These are phyloP conservation scores for Dasypus novemcinctus DNA, from an alignment of 2,113 vertebrate genomes.

Conservation along the genomic window DNA sequence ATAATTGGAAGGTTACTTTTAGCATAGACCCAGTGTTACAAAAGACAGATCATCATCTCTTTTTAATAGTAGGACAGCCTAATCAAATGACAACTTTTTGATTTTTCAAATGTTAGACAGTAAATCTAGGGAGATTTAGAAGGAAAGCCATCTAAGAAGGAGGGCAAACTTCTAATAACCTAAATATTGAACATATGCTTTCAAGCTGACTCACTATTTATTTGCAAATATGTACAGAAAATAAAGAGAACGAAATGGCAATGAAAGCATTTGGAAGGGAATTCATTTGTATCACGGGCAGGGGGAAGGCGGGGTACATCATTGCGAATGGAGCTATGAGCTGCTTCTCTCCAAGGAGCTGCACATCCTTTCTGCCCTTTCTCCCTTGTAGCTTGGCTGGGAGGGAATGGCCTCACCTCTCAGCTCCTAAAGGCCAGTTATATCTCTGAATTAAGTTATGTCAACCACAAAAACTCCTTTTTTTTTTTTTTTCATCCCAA, in stretches of 20 bases:
- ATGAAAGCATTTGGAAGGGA: not conserved
- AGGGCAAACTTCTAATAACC: not conserved
- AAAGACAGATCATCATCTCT: slow-evolving; percentile 44
- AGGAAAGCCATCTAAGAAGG: not conserved
- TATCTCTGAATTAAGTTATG: not conserved
- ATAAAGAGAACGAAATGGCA: not conserved
- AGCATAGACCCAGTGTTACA: slow-evolving; percentile 46
- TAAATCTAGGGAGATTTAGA: not conserved
- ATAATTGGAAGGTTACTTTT: slow-evolving; percentile 52
- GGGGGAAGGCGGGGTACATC: not conserved
- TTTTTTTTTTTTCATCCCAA: not conserved
- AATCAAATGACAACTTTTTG: slow-evolving; percentile 19
- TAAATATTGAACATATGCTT: not conserved
- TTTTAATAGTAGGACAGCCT: not conserved
- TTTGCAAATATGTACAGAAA: not conserved
- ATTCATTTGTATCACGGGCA: not conserved
- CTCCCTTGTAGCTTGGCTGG: not conserved
- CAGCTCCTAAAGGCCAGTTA: not conserved
- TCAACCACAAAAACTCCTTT: not conserved
- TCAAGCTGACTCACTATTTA: not conserved
- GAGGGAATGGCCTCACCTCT: not conserved
- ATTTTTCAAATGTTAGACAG: not conserved
- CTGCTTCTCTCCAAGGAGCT: not conserved
- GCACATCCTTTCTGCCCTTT: not conserved
- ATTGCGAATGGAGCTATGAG: not conserved